Conservation (phyloP, 2,888 invertebrate species). For the Spodoptera littoralis region DNA sequence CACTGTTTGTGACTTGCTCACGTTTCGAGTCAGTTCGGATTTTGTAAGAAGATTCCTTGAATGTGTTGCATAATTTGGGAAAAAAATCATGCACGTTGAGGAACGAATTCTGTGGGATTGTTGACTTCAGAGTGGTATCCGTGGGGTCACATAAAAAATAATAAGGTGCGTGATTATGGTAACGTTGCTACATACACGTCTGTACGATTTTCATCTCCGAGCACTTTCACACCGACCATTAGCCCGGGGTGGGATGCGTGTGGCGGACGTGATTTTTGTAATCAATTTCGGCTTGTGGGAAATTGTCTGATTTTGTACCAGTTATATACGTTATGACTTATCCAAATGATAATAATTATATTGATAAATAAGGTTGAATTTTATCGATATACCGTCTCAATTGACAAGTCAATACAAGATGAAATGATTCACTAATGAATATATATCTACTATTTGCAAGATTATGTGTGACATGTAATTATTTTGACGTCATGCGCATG, state of each 20-base stretch:
- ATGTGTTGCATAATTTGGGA: constrained; percentile 41
- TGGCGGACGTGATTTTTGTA: constrained; percentile 68
- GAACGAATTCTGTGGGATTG: constrained; percentile 36
- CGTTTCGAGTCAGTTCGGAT: constrained; percentile 40
- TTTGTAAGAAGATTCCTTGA: constrained; percentile 41
- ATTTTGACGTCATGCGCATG: constrained; percentile 29
- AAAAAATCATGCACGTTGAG: constrained; percentile 22
- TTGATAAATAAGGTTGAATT: constrained; percentile 4
- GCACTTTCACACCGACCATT: constrained; percentile 76
- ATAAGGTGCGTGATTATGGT: constrained; percentile 82
- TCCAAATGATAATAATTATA: background rate
- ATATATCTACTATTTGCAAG: constrained; percentile 29
- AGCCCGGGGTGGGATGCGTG: constrained; percentile 59
- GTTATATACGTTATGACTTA: background rate
- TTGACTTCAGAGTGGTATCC: constrained; percentile 57
- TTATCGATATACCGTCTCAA: constrained; percentile 1
- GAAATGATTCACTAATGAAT: constrained; percentile 14
- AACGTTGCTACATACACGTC: constrained; percentile 61
- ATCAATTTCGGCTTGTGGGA: constrained; percentile 48
- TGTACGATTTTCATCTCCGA: constrained; percentile 76
- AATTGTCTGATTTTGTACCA: constrained; percentile 11
- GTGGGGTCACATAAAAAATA: constrained; percentile 85
- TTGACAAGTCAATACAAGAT: background rate
- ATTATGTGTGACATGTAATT: constrained; percentile 24
- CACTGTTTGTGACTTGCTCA: constrained; percentile 37